phyloP scores from a whole-genome alignment of 2,888 invertebrate genomes.

The Listrodromus nycthemerus region DNA sequence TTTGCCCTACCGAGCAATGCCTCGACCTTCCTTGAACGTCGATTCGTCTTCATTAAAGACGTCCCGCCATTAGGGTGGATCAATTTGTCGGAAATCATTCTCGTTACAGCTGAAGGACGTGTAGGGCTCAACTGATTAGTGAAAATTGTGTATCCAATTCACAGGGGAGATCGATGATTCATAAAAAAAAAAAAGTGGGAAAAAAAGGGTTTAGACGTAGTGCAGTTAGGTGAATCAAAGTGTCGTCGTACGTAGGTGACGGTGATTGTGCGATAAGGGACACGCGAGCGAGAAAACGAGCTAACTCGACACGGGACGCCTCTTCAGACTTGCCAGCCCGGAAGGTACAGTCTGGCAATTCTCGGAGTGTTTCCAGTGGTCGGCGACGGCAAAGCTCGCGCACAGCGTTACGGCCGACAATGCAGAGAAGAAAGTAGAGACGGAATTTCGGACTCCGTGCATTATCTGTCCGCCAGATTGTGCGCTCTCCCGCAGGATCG shows the following conservation, averaged over 20 bases:
- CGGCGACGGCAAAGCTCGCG: constrained; percentile 29
- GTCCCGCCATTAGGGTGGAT: not conserved
- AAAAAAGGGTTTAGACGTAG: not conserved
- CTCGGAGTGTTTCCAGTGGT: constrained; percentile 19
- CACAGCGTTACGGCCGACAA: constrained; percentile 44
- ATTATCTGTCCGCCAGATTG: constrained; percentile 30
- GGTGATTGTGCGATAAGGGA: constrained; percentile 40
- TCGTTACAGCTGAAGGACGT: not conserved
- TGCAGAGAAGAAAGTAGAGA: constrained; percentile 36
- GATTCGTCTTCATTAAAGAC: constrained; percentile 15
- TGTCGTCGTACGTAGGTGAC: constrained; percentile 33
- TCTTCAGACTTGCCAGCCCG: not conserved
- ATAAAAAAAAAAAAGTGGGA: constrained; percentile 1
- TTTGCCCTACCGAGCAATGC: not conserved
- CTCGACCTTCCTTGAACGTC: not conserved
- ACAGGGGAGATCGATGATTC: constrained; percentile 16
- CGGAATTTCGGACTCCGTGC: constrained; percentile 34
- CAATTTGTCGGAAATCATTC: constrained; percentile 27
- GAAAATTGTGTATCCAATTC: constrained; percentile 11
- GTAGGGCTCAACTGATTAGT: not conserved
- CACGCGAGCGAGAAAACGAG: constrained; percentile 24
- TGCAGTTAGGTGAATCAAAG: constrained; percentile 50
- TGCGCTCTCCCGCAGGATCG: constrained; percentile 37
- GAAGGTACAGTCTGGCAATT: constrained; percentile 37
- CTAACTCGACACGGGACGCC: constrained; percentile 18